phyloP scores from a whole-genome alignment of 2,113 vertebrate species.

The Ameiurus melas region DNA sequence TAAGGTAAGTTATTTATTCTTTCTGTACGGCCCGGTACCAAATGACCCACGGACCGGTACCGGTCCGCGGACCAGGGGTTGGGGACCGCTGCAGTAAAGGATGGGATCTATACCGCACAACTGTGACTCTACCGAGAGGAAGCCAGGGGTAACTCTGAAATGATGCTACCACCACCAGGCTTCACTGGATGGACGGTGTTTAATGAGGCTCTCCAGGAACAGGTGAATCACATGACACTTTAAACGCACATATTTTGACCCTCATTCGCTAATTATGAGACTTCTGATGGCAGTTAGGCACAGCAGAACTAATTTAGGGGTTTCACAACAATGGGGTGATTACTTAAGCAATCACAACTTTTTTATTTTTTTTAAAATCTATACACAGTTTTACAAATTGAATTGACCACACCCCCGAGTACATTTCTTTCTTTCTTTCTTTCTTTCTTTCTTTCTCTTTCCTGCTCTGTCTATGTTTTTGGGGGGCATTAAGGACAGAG shows the following conservation, averaged over 20 bases:
- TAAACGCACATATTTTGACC: not conserved
- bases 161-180: not conserved
- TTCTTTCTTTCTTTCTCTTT: not conserved
- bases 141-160: not conserved
- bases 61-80: too few relatives aligned
- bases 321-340: not conserved
- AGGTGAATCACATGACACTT: not conserved
- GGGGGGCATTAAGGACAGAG: not conserved
- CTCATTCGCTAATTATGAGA: not conserved
- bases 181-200: not conserved
- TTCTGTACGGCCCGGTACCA: too few relatives aligned
- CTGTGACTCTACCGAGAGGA: not conserved
- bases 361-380: too few relatives aligned
- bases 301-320: not conserved
- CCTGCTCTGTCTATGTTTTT: not conserved
- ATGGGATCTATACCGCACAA: not conserved
- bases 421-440: not conserved
- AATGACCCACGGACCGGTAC: too few relatives aligned
- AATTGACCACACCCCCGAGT: not conserved
- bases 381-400: too few relatives aligned
- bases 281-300: not conserved
- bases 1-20: too few relatives aligned
- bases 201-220: not conserved
- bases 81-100: too few relatives aligned
- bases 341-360: not conserved